These are phyloP conservation scores for Caerostris extrusa DNA, from an alignment of 1,140 invertebrate genomes.

Conservation along the genomic window DNA sequence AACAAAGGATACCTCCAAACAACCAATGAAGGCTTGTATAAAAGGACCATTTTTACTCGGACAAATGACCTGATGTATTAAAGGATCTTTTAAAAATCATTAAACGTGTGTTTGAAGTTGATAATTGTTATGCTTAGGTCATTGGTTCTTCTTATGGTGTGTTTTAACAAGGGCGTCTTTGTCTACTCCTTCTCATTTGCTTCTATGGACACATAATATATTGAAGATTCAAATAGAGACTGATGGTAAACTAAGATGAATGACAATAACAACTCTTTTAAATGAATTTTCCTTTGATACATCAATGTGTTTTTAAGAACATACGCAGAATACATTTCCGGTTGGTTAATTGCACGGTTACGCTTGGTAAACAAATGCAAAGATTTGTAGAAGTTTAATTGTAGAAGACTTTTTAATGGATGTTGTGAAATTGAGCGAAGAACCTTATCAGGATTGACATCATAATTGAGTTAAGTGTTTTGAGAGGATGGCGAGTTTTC, in stretches of 20 bases:
- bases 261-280: background rate
- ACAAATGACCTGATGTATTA: background rate
- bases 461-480: slow-evolving; percentile 36
- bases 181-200: slow-evolving; percentile 13
- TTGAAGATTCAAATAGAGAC: background rate
- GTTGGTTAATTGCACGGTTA: slow-evolving; percentile 10
- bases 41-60: background rate
- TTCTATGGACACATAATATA: background rate
- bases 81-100: slow-evolving; percentile 22
- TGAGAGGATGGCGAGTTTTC: slow-evolving; percentile 1
- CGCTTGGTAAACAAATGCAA: slow-evolving; percentile 35
- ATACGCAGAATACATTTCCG: background rate
- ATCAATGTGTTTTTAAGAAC: background rate
- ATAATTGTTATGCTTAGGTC: slow-evolving; percentile 10
- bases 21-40: background rate
- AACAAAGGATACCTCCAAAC: background rate
- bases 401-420: slow-evolving; percentile 1
- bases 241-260: background rate
- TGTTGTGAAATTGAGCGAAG: slow-evolving; percentile 27
- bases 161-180: slow-evolving; percentile 24
- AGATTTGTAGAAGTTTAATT: slow-evolving; percentile 28
- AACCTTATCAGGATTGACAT: slow-evolving; percentile 29
- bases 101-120: slow-evolving; percentile 15
- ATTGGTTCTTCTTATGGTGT: background rate
- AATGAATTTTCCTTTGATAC: background rate